Evolutionary conservation across 23 tunicate species (phyloP).

Genomic region (Botrylloides violaceus): DNA sequence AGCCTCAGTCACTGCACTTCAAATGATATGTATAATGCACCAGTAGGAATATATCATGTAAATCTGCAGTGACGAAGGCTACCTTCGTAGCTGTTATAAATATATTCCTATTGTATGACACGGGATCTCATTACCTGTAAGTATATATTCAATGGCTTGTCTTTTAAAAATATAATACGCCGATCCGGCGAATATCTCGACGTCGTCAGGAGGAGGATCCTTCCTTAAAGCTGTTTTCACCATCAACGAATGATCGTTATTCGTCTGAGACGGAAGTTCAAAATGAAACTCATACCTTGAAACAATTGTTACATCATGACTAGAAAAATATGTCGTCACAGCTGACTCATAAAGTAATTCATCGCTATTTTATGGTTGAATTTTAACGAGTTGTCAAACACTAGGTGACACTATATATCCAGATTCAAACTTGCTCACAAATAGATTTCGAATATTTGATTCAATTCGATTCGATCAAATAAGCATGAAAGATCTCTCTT

Average conservation of each 20-base stretch:
- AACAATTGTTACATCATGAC: no score
- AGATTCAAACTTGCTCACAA: neutral
- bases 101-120: no score
- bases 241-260: constrained; percentile 32
- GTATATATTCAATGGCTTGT: constrained; percentile 61
- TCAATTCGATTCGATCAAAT: neutral
- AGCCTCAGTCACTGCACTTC: no score
- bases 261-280: constrained; percentile 25
- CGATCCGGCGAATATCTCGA: constrained; percentile 75
- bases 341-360: no score
- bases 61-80: no score
- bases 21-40: no score
- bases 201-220: constrained; percentile 44
- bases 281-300: constrained; percentile 54
- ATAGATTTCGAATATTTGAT: neutral
- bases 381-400: neutral
- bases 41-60: no score
- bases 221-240: constrained; percentile 40
- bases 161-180: constrained; percentile 67
- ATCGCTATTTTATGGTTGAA: neutral
- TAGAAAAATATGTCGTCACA: neutral
- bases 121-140: constrained; percentile 39
- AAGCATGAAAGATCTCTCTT: no score
- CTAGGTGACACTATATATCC: neutral
- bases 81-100: no score